Conservation (phyloP, 2,888 invertebrate species). For the Drosophila kuntzei region DNA sequence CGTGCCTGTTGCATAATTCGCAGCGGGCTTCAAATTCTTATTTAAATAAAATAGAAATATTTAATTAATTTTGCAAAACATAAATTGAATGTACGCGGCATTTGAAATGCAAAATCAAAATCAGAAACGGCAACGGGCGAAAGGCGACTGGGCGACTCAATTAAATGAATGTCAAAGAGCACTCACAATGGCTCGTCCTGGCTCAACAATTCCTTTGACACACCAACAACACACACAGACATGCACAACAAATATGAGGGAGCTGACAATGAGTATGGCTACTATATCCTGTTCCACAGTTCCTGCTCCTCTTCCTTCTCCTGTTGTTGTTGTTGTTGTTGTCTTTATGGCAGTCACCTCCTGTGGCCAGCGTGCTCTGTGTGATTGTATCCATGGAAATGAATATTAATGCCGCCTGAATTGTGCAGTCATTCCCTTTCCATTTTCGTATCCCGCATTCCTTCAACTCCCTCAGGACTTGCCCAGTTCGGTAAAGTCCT, state of each 20-base stretch:
- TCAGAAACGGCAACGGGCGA: conserved; percentile 32
- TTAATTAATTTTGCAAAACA: conserved; percentile 56
- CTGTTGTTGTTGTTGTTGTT: conserved; percentile 36
- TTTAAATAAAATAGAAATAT: conserved; percentile 42
- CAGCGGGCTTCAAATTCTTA: conserved; percentile 11
- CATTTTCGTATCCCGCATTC: background rate
- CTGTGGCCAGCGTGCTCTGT: conserved; percentile 64
- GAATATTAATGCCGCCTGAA: conserved; percentile 77
- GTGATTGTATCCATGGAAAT: conserved; percentile 79
- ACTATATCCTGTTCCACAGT: conserved; percentile 15
- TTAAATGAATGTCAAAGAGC: conserved; percentile 80
- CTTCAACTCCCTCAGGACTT: conserved; percentile 25
- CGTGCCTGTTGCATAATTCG: conserved; percentile 53
- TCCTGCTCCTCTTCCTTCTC: conserved; percentile 11
- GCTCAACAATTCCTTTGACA: conserved; percentile 76
- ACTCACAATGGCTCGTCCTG: conserved; percentile 52
- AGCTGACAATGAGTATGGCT: conserved; percentile 47
- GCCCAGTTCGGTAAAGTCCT: conserved; percentile 67
- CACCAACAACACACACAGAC: conserved; percentile 35
- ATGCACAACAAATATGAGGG: conserved; percentile 41
- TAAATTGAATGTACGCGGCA: conserved; percentile 64
- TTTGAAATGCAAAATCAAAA: conserved; percentile 78
- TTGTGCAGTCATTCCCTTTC: conserved; percentile 43
- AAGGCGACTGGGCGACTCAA: conserved; percentile 55
- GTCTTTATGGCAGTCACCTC: conserved; percentile 65